These are phyloP conservation scores for Prolemur simus DNA, from an alignment of 2,113 vertebrate species.

Conservation along the genomic window DNA sequence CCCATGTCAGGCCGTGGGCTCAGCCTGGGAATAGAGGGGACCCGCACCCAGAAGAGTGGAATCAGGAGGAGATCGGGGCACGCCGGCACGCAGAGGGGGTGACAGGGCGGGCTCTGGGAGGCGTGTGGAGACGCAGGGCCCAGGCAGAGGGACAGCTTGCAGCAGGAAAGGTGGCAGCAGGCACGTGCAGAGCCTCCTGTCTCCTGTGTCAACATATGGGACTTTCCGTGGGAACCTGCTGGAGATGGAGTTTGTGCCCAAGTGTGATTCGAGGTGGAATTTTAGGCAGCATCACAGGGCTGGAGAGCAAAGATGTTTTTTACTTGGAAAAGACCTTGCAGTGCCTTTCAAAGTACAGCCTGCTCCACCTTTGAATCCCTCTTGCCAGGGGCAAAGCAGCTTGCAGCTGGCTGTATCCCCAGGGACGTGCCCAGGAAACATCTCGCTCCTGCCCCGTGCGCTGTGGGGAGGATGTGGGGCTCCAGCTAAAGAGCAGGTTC, in stretches of 20 bases:
- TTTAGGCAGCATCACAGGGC: neutral
- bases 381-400: neutral
- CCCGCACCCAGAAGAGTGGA: too few relatives aligned
- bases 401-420: neutral
- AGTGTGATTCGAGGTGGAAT: neutral
- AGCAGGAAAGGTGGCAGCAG: accelerated
- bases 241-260: neutral
- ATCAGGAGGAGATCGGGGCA: neutral
- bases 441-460: accelerated
- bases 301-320: neutral
- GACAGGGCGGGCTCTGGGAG: too few relatives aligned
- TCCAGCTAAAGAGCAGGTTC: neutral
- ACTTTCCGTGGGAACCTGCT: neutral
- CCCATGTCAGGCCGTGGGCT: neutral
- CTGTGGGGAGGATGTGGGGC: accelerated
- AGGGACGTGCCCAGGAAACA: accelerated
- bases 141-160: too few relatives aligned
- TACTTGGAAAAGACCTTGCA: neutral
- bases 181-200: accelerated
- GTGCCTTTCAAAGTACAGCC: neutral
- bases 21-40: neutral
- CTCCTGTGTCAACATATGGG: accelerated
- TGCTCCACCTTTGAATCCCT: accelerated
- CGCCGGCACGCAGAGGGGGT: neutral
- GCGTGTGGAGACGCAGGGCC: accelerated